Conservation (phyloP, 1,140 invertebrate species). For the Drosophila burlai region DNA sequence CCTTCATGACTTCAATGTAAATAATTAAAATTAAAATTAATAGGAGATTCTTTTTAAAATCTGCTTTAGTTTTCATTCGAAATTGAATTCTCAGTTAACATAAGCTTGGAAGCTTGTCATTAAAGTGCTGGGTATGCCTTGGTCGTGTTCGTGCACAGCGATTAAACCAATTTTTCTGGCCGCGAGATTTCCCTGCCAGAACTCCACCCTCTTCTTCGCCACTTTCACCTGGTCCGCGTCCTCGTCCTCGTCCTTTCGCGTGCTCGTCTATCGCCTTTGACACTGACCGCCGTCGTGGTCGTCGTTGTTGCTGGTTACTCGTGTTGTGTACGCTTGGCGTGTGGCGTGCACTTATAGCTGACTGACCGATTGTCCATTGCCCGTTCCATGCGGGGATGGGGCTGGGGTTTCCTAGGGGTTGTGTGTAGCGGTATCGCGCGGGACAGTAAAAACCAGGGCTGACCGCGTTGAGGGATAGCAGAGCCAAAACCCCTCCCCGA, state of each 20-base stretch:
- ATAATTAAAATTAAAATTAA: too few relatives aligned
- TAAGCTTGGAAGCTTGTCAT: not conserved
- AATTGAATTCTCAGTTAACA: not conserved
- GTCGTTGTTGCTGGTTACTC: conserved; percentile 15
- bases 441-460: conserved; percentile 24
- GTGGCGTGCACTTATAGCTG: conserved; percentile 52
- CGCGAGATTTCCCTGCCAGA: conserved; percentile 25
- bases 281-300: conserved; percentile 60
- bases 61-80: too few relatives aligned
- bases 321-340: conserved; percentile 22
- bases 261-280: conserved; percentile 54
- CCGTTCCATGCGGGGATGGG: not conserved
- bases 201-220: conserved; percentile 8
- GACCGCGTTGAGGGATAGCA: conserved; percentile 28
- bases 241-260: conserved; percentile 32
- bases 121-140: not conserved
- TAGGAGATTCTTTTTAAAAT: not conserved
- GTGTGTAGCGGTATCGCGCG: not conserved
- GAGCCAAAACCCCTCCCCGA: not conserved
- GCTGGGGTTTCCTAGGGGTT: not conserved
- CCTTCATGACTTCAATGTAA: too few relatives aligned
- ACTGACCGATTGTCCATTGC: conserved; percentile 49
- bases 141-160: not conserved
- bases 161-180: conserved; percentile 35
- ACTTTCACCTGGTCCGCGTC: conserved; percentile 35